Conservation (phyloP, 2,888 invertebrate genomes). For the Scelioninae gen. 1 region DNA sequence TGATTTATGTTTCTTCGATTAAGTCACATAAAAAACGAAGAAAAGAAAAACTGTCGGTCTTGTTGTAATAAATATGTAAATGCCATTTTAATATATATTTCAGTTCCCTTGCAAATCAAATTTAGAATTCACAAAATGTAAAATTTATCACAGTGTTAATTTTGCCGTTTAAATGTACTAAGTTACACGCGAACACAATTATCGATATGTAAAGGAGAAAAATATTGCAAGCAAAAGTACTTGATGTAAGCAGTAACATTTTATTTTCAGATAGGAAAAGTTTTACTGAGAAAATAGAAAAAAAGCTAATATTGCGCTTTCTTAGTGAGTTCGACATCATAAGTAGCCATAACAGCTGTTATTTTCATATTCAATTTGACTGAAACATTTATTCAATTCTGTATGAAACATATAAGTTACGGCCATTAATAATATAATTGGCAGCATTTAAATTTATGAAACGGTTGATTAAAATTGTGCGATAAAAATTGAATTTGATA, state of each 20-base stretch:
- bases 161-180: neutral
- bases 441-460: too few relatives aligned
- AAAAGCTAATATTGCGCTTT: constrained; percentile 7
- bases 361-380: constrained; percentile 13
- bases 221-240: neutral
- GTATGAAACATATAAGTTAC: too few relatives aligned
- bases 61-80: too few relatives aligned
- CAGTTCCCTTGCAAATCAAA: neutral
- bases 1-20: neutral
- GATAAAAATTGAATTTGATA: too few relatives aligned
- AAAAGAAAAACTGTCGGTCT: neutral
- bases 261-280: neutral
- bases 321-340: neutral
- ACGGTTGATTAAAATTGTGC: too few relatives aligned
- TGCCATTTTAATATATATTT: neutral
- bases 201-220: neutral
- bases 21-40: neutral
- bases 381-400: neutral
- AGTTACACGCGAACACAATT: constrained; percentile 3
- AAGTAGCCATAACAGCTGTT: constrained; percentile 10
- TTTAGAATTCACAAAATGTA: neutral
- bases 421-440: too few relatives aligned
- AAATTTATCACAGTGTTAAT: neutral
- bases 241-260: constrained; percentile 3
- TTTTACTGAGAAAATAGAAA: constrained; percentile 14